Percentiles rank a stretch among this genome's conserved stretches.
Evolutionary conservation across 2,888 invertebrate species (phyloP).

Genomic region (Mongoloraphidia duomilia): DNA sequence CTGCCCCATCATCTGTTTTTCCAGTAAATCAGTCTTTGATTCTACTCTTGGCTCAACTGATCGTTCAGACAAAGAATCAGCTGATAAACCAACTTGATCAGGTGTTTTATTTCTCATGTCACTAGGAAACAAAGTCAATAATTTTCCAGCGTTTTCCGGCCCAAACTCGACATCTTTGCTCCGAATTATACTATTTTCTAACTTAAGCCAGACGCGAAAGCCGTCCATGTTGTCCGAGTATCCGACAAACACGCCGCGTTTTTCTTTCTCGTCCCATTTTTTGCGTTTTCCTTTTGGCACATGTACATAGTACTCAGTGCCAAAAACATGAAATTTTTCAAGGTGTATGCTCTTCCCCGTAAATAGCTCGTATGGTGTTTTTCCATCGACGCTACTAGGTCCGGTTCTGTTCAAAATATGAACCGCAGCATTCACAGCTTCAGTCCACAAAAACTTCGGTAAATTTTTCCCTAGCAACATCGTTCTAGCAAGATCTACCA

Average conservation of each 20-base stretch:
- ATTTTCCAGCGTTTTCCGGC: conserved; percentile 4
- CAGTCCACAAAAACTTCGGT: conserved; percentile 7
- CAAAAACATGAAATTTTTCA: conserved; percentile 1
- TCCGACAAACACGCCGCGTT: conserved; percentile 20
- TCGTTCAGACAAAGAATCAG: not conserved
- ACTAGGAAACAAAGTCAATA: not conserved
- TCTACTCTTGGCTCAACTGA: not conserved
- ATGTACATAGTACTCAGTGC: conserved; percentile 13
- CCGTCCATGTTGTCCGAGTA: conserved; percentile 18
- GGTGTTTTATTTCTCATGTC: not conserved
- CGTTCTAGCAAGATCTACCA: conserved; percentile 7
- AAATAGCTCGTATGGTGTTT: conserved; percentile 4
- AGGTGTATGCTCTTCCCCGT: not conserved
- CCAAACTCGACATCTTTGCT: conserved; percentile 10
- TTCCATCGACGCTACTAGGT: conserved; percentile 1
- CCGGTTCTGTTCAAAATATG: conserved; percentile 3
- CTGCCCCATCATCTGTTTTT: not conserved
- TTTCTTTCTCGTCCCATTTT: conserved; percentile 21
- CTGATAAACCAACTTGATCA: not conserved
- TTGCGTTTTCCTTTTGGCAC: conserved; percentile 18
- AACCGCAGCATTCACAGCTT: conserved; percentile 4
- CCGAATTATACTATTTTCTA: conserved; percentile 5
- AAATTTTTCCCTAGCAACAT: conserved; percentile 7
- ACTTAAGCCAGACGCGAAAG: conserved; percentile 9
- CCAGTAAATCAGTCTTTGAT: not conserved